Evolutionary conservation across 2,113 vertebrate species (phyloP).

Genomic region (Pterocles orientalis): DNA sequence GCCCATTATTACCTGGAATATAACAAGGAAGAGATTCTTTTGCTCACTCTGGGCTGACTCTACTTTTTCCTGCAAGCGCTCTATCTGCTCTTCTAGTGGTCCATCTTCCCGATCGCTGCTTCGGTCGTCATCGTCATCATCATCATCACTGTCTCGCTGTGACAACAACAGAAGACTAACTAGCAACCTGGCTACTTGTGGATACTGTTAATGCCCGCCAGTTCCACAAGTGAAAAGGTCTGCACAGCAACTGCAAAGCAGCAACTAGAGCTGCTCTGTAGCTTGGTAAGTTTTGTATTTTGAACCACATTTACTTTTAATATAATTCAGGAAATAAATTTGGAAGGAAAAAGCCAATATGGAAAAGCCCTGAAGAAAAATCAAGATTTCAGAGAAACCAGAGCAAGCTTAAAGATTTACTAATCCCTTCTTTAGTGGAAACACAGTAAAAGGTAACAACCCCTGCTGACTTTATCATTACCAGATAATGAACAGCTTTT

Average conservation of each 20-base stretch:
- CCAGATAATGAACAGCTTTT: background rate
- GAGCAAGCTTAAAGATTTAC: background rate
- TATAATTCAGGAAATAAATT: background rate
- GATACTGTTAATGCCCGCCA: accelerated
- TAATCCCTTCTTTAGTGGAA: background rate
- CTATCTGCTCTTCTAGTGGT: conserved; percentile 94
- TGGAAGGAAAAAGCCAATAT: background rate
- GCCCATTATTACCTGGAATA: conserved; percentile 88
- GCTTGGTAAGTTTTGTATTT: background rate
- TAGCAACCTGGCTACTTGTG: background rate
- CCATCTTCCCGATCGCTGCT: conserved; percentile 93
- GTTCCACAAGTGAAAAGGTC: accelerated
- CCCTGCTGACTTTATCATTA: background rate
- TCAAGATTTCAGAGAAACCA: background rate
- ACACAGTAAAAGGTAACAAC: background rate
- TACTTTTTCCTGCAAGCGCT: conserved; percentile 94
- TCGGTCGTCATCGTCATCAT: conserved; percentile 87
- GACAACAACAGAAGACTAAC: background rate
- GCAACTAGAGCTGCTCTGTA: background rate
- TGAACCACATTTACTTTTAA: background rate
- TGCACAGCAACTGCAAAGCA: background rate
- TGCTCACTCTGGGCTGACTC: conserved; percentile 98
- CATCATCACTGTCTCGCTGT: conserved; percentile 89
- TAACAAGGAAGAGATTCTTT: conserved; percentile 98
- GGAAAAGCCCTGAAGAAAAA: background rate